Conservation (phyloP, 2,888 invertebrate genomes). For the Clepsis dumicolana region DNA sequence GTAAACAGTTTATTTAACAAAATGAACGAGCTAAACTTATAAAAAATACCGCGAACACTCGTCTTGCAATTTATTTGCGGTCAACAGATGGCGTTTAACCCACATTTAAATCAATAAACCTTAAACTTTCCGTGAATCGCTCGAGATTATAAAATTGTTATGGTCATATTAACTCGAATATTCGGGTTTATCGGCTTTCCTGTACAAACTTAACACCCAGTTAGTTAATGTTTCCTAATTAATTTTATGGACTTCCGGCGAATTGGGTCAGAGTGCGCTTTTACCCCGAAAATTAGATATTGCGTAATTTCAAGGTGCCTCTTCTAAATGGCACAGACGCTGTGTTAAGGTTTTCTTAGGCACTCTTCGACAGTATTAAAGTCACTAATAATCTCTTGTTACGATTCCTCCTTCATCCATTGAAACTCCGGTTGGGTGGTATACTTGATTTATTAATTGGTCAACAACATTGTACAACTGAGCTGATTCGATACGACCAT, state of each 20-base stretch:
- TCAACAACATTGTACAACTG: no score
- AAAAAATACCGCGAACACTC: constrained; percentile 40
- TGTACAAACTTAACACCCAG: constrained; percentile 22
- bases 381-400: no score
- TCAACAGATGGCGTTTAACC: constrained; percentile 55
- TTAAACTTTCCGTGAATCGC: constrained; percentile 50
- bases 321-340: background rate
- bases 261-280: constrained; percentile 35
- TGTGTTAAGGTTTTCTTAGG: background rate
- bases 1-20: constrained; percentile 29
- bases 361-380: background rate
- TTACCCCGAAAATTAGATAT: constrained; percentile 10
- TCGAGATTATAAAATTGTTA: constrained; percentile 38
- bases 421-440: no score
- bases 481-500: no score
- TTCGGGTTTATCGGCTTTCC: constrained; percentile 17
- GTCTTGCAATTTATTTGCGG: constrained; percentile 36
- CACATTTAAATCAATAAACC: constrained; percentile 54
- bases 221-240: constrained; percentile 26
- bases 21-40: background rate
- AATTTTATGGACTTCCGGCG: constrained; percentile 20
- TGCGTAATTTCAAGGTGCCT: background rate
- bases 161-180: constrained; percentile 25
- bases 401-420: no score
- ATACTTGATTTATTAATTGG: no score